Evolutionary conservation across 2,888 invertebrate species (phyloP).

Genomic region (Sabatieria punctata): DNA sequence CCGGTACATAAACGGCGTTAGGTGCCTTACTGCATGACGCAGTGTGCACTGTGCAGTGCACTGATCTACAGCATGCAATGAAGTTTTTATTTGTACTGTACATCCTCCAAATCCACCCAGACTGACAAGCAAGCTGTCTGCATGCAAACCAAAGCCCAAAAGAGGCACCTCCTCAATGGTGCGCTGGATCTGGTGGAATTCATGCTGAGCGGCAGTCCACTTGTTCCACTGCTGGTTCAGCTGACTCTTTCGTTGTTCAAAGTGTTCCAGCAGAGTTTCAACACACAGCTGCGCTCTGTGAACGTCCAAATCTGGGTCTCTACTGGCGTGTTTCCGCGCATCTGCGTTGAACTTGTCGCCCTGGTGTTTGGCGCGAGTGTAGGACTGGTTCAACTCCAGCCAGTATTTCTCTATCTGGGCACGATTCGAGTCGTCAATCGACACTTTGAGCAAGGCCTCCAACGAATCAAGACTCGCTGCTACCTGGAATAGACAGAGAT

Average conservation of each 20-base stretch:
- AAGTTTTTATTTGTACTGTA: no score
- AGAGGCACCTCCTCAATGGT: no score
- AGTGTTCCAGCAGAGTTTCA: constrained; percentile 49
- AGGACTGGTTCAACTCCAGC: constrained; percentile 46
- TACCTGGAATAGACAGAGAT: constrained; percentile 35
- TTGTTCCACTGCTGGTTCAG: background rate
- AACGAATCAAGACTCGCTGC: constrained; percentile 48
- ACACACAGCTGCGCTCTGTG: constrained; percentile 49
- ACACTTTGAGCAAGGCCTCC: constrained; percentile 43
- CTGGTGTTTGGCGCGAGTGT: constrained; percentile 47
- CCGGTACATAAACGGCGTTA: no score
- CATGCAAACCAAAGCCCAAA: no score
- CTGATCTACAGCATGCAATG: no score
- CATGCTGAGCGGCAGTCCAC: no score
- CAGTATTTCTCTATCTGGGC: constrained; percentile 46
- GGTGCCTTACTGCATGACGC: no score
- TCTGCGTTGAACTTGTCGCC: constrained; percentile 51
- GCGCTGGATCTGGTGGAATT: no score
- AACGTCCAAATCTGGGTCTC: constrained; percentile 51
- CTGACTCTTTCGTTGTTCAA: constrained; percentile 44
- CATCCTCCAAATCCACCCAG: no score
- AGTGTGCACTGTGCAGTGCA: no score
- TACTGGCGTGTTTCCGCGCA: constrained; percentile 39
- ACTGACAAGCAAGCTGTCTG: no score
- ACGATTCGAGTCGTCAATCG: constrained; percentile 39